Base-by-base conservation (phyloP, 2,113 vertebrate species). In the Bos taurus region DNA sequence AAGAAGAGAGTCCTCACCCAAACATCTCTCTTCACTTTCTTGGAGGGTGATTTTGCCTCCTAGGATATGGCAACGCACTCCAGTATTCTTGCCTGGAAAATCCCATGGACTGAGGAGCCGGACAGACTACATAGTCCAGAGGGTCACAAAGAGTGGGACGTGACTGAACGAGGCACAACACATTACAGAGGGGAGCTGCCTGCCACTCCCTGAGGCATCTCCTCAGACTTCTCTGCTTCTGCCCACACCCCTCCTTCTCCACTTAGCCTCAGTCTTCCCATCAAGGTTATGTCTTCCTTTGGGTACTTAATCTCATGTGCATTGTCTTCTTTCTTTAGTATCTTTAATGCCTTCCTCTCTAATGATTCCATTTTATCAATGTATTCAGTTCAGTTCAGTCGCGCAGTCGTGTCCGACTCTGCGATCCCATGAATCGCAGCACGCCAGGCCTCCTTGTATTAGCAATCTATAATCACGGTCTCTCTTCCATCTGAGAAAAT, bases 131-230 rank as follows among this genome's bases (percentile, higher is more conserved):
- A 7, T 26, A 26, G 23, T 14, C 71, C 36, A 77, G 40, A 43
- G 11, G 71, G 23, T 77, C 12, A 43, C 40, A 4, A 25, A 43
- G 71, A 77, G 23, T 26, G 21, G 40, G 71, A 43, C 3, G 1
- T 0, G 2, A 25, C 23, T 77, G 71, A 77, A 23, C 71, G 0
- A 1, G 6, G 40, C 12, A 15, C 36, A 25, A 0, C 12, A 2
- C 26, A 1, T 14, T 78, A 33, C 88, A n/a, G 9, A 8, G 40
- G 36, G 59, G 11, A 90, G 25, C 57, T 43, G 33, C 26, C 23
- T 13, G 21, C 43, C 17, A 3, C 86, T 86, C 82, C 33, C 80
- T 48, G 10, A 96, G 74, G 50, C 36, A 9, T 3, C 46, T 8
- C 54, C 28, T 48, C 43, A 78, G 54, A 2, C 36, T 13, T 8